phyloP scores from a whole-genome alignment of 2,888 invertebrate species.

The Ichneumon xanthorius region DNA sequence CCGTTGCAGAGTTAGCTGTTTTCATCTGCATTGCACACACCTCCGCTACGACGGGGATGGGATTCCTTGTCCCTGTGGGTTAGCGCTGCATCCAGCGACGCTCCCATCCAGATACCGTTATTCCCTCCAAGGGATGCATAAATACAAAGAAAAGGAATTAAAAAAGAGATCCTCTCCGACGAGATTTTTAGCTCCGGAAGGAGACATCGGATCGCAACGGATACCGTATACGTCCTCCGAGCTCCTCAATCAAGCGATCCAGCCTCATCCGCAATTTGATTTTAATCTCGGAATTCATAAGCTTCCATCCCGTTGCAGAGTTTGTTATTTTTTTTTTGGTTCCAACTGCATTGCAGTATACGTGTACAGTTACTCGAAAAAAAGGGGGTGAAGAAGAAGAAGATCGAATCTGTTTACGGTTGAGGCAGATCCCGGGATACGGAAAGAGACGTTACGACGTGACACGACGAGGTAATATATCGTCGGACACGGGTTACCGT shows the following conservation, averaged over 20 bases:
- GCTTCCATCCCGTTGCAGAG: constrained; percentile 10
- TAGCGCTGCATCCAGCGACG: not conserved
- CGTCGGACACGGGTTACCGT: constrained; percentile 76
- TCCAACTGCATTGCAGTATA: not conserved
- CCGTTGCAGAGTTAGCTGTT: constrained; percentile 10
- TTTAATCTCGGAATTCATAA: constrained; percentile 17
- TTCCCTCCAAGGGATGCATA: constrained; percentile 30
- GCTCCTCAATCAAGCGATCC: constrained; percentile 33
- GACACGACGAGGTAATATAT: constrained; percentile 75
- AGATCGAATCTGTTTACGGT: constrained; percentile 65
- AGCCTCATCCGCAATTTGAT: not conserved
- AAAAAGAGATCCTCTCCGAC: constrained; percentile 10
- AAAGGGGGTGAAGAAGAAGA: too few relatives aligned
- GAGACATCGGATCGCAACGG: constrained; percentile 35
- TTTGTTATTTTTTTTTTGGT: not conserved
- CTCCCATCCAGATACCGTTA: constrained; percentile 28
- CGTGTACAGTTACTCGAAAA: constrained; percentile 58
- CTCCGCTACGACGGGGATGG: constrained; percentile 43
- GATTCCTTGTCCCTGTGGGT: not conserved
- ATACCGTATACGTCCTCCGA: not conserved
- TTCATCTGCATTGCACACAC: not conserved
- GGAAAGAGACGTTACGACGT: constrained; percentile 77
- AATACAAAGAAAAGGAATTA: constrained; percentile 15
- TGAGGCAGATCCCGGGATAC: constrained; percentile 70
- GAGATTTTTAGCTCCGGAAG: constrained; percentile 52